These are phyloP conservation scores for Redunca redunca DNA, from an alignment of 2,113 vertebrate species.

Conservation along the genomic window DNA sequence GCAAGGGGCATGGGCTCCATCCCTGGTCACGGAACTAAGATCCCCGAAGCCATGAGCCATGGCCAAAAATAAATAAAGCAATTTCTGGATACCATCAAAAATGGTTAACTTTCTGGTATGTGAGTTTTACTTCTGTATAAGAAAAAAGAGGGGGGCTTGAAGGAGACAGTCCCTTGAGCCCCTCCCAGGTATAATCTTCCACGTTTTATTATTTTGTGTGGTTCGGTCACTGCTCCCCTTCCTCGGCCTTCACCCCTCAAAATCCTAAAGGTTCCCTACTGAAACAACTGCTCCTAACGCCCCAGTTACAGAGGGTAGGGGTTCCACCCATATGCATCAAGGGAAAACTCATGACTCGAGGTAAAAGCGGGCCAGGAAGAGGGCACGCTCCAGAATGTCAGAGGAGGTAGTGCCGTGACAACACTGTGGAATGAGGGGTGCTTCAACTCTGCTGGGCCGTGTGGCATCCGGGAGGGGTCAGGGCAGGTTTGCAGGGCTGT, in stretches of 20 bases:
- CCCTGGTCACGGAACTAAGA: neutral
- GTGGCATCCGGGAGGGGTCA: rapidly evolving
- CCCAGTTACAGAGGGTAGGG: neutral
- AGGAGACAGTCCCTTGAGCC: neutral
- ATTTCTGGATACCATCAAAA: neutral
- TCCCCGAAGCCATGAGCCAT: neutral
- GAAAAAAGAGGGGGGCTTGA: neutral
- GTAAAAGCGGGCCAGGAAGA: neutral
- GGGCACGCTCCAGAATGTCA: neutral
- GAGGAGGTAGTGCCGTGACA: neutral
- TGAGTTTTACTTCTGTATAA: neutral
- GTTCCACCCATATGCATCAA: rapidly evolving
- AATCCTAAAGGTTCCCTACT: rapidly evolving
- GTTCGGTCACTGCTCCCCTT: rapidly evolving
- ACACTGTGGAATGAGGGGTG: rapidly evolving
- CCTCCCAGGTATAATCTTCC: neutral
- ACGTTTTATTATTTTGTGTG: too few relatives aligned
- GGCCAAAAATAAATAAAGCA: neutral
- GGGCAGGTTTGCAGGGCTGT: rapidly evolving
- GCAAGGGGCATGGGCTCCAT: neutral
- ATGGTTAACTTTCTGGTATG: neutral
- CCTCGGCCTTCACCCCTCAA: neutral
- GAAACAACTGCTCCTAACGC: rapidly evolving
- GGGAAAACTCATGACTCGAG: neutral
- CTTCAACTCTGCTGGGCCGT: neutral